Percentiles rank a stretch among this genome's conserved stretches.
These are phyloP conservation scores for Battus philenor DNA, from an alignment of 1,140 invertebrate species.

Conservation along the genomic window DNA sequence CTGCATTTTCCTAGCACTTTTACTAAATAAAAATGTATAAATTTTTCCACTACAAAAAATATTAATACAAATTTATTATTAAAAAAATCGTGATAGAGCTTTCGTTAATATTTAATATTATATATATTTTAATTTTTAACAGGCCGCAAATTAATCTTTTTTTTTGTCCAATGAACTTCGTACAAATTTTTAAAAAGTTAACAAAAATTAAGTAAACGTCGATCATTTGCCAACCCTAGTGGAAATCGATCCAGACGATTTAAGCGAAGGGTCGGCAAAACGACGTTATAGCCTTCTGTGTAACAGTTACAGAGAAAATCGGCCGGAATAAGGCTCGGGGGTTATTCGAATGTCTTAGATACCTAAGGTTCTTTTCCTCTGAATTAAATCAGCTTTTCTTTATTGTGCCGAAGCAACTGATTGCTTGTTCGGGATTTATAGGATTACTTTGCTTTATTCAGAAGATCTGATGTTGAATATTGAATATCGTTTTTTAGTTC, in stretches of 20 bases:
- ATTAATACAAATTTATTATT: no score
- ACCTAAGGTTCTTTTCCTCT: conserved; percentile 9
- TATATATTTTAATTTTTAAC: background rate
- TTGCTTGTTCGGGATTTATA: conserved; percentile 9
- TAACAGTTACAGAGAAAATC: conserved; percentile 25
- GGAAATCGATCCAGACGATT: conserved; percentile 48
- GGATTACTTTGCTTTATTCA: no score
- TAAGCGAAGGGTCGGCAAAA: conserved; percentile 47
- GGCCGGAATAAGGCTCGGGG: conserved; percentile 20
- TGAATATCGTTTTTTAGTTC: no score
- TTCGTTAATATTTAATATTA: background rate
- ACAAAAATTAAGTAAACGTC: conserved; percentile 27
- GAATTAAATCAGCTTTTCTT: conserved; percentile 10
- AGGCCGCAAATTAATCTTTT: background rate
- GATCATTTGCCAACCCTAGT: conserved; percentile 18
- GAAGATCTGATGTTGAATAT: no score
- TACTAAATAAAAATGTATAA: no score
- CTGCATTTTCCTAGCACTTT: no score
- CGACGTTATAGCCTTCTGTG: conserved; percentile 39
- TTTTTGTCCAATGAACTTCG: background rate
- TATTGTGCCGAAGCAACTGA: conserved; percentile 11
- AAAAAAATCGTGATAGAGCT: no score
- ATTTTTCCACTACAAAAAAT: no score
- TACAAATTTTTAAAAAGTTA: conserved; percentile 3
- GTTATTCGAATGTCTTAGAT: conserved; percentile 13